These are phyloP conservation scores for Drosophila gunungcola DNA, from an alignment of 1,140 invertebrate genomes.

Conservation along the genomic window DNA sequence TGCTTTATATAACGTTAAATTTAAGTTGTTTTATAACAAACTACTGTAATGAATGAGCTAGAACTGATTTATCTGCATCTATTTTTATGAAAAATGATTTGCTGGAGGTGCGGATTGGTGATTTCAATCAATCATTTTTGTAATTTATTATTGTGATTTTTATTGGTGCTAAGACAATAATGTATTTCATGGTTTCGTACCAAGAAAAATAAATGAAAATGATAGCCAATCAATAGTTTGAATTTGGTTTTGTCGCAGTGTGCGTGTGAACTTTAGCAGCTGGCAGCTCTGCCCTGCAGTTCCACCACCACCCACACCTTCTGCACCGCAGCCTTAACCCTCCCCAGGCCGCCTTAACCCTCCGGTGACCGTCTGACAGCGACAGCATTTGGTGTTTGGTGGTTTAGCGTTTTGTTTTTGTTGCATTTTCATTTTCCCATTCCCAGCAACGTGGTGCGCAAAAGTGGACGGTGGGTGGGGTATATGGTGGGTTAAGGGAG, in stretches of 20 bases:
- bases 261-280: slow-evolving; percentile 71
- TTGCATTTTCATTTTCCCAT: slow-evolving; percentile 21
- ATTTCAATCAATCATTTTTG: too few species aligned
- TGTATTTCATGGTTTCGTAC: too few species aligned
- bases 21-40: too few species aligned
- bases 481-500: background rate
- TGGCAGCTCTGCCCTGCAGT: slow-evolving; percentile 36
- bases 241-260: slow-evolving; percentile 1
- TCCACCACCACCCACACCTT: slow-evolving; percentile 3
- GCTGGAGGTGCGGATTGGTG: too few species aligned
- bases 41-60: too few species aligned
- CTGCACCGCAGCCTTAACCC: slow-evolving; percentile 1
- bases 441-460: background rate
- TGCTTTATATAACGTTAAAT: too few species aligned
- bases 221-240: background rate
- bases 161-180: too few species aligned
- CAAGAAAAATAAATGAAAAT: background rate
- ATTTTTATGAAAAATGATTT: too few species aligned
- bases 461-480: background rate
- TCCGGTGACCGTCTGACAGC: slow-evolving; percentile 52
- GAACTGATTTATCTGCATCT: too few species aligned
- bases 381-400: slow-evolving; percentile 77
- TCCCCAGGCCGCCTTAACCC: slow-evolving; percentile 7
- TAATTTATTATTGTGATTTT: too few species aligned
- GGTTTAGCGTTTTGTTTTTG: slow-evolving; percentile 73